Conservation (phyloP, 2,797 vertebrate species). For the Ibycter americanus region DNA sequence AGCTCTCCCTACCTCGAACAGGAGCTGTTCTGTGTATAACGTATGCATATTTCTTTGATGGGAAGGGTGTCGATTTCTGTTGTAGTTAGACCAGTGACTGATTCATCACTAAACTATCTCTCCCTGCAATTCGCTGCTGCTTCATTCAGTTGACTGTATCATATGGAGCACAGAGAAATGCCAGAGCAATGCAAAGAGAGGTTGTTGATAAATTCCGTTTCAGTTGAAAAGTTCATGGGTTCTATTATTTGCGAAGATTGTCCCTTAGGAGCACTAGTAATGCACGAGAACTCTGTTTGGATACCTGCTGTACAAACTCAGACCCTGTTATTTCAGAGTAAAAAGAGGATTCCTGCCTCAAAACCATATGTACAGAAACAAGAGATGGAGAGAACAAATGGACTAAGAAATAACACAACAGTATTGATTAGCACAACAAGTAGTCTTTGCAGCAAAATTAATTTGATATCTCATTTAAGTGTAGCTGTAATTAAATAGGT, state of each 20-base stretch:
- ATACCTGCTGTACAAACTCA: background rate
- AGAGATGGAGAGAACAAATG: background rate
- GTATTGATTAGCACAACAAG: background rate
- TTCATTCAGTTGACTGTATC: conserved; percentile 1
- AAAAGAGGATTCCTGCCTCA: background rate
- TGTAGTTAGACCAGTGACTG: conserved; percentile 37
- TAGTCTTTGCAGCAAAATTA: background rate
- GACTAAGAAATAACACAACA: background rate
- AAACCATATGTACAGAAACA: background rate
- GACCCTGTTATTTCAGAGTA: background rate
- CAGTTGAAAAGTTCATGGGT: background rate
- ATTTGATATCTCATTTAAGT: background rate
- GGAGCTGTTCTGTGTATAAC: background rate
- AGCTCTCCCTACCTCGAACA: background rate
- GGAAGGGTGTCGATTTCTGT: conserved; percentile 10
- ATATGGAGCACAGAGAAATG: background rate
- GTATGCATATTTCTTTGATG: background rate
- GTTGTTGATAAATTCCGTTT: background rate
- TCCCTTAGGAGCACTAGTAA: background rate
- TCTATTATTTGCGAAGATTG: background rate
- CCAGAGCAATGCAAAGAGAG: background rate
- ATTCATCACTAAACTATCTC: conserved; percentile 38
- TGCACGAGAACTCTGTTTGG: background rate
- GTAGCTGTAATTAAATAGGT: background rate
- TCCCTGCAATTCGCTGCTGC: conserved; percentile 42